These are phyloP conservation scores for Pristis pectinata DNA, from an alignment of 2,797 vertebrate genomes.

Conservation along the genomic window DNA sequence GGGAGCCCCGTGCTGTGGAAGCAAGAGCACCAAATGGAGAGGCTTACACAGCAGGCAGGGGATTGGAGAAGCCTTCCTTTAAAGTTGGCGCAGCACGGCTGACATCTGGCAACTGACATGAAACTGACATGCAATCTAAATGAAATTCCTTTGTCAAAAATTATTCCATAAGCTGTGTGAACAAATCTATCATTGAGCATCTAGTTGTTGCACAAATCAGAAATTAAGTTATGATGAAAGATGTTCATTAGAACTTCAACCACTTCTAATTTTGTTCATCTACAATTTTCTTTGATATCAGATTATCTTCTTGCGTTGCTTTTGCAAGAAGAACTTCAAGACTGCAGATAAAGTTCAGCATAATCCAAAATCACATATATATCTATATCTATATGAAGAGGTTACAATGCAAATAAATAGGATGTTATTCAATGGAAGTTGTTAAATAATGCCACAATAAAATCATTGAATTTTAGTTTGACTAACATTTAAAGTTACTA, in stretches of 20 bases:
- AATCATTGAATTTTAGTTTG: not conserved
- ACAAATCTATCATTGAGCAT: not conserved
- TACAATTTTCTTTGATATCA: not conserved
- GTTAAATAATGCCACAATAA: not conserved
- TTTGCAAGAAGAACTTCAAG: not conserved
- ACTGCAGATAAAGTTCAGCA: not conserved
- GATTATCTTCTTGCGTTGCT: not conserved
- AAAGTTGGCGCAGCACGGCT: conserved; percentile 27
- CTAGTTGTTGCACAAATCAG: not conserved
- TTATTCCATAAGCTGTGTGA: conserved; percentile 23
- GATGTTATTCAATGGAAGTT: not conserved
- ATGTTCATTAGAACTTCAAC: not conserved
- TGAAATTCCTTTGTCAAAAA: conserved; percentile 34
- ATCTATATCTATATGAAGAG: not conserved
- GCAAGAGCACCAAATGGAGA: conserved; percentile 14
- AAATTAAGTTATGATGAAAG: not conserved
- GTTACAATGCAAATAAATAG: conserved; percentile 11
- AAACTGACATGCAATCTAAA: conserved; percentile 32
- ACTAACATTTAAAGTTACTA: not conserved
- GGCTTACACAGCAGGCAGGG: conserved; percentile 28
- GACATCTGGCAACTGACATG: conserved; percentile 37
- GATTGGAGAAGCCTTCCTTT: conserved; percentile 5
- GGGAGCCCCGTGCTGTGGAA: conserved; percentile 2
- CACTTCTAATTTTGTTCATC: not conserved
- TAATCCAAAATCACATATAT: not conserved